Evolutionary conservation across 2,888 invertebrate genomes (phyloP).

Genomic region (Idaea straminata): DNA sequence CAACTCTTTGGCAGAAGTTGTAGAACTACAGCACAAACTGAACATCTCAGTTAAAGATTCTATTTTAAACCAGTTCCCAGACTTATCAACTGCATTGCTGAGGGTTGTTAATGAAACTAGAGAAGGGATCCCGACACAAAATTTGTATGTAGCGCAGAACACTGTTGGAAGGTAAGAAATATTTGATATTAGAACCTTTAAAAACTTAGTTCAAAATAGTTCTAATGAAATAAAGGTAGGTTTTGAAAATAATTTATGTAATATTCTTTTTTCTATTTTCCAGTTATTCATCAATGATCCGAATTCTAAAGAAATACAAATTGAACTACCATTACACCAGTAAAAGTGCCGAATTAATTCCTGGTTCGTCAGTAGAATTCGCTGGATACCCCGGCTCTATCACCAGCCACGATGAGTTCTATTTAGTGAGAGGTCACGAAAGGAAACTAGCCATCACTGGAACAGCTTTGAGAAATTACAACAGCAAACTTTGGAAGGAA

Average conservation of each 20-base stretch:
- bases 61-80: constrained; percentile 52
- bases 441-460: constrained; percentile 85
- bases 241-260: not conserved
- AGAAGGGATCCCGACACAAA: constrained; percentile 55
- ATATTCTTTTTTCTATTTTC: constrained; percentile 11
- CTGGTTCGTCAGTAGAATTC: constrained; percentile 86
- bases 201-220: not conserved
- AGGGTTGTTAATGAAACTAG: constrained; percentile 77
- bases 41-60: constrained; percentile 64
- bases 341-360: constrained; percentile 72
- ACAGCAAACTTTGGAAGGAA: constrained; percentile 84
- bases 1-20: constrained; percentile 87
- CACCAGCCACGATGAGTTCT: constrained; percentile 91
- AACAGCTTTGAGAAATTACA: constrained; percentile 88
- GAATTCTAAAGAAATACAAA: constrained; percentile 91
- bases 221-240: not conserved
- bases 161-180: constrained; percentile 83
- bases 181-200: not conserved
- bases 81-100: constrained; percentile 82
- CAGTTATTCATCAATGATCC: constrained; percentile 89
- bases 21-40: constrained; percentile 81
- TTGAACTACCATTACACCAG: constrained; percentile 85
- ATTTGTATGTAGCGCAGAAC: constrained; percentile 88
- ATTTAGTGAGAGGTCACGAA: constrained; percentile 82
- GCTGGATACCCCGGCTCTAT: constrained; percentile 92